Percentiles rank a stretch among this genome's conserved stretches.
Evolutionary conservation across 2,797 vertebrate species (phyloP).

Genomic region (Oryzias dopingdopingensis): DNA sequence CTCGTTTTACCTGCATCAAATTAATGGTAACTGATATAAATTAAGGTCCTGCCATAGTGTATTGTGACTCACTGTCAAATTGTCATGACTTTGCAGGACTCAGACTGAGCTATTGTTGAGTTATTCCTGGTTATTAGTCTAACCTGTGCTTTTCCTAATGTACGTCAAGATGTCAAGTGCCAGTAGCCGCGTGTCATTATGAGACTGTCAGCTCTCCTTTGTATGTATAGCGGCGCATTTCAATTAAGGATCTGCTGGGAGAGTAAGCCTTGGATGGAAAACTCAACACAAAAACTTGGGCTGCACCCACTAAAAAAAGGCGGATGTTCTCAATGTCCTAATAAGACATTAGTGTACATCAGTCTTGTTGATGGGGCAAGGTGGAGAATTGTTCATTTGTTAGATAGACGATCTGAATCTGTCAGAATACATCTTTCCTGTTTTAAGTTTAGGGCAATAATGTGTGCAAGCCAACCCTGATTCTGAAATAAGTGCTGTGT

Average conservation of each 20-base stretch:
- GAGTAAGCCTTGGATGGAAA: constrained; percentile 3
- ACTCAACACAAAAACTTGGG: constrained; percentile 7
- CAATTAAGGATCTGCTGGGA: constrained; percentile 8
- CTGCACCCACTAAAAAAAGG: background rate
- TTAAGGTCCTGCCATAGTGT: background rate
- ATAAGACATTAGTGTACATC: constrained; percentile 4
- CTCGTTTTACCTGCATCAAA: too few relatives aligned
- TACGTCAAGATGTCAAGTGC: background rate
- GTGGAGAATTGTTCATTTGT: too few relatives aligned
- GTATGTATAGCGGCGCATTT: constrained; percentile 10
- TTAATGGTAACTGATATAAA: background rate
- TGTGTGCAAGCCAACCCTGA: background rate
- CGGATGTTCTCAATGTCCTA: constrained; percentile 2
- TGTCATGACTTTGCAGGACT: background rate
- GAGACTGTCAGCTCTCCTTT: constrained; percentile 2
- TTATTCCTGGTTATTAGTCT: constrained; percentile 9
- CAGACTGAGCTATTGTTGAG: constrained; percentile 1
- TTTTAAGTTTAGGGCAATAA: too few relatives aligned
- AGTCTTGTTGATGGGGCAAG: too few relatives aligned
- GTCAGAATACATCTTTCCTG: background rate
- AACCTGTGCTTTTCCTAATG: background rate
- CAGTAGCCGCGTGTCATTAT: background rate
- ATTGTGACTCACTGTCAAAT: background rate
- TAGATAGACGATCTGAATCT: too few relatives aligned
- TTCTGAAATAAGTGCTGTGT: background rate